phyloP scores from a whole-genome alignment of 2,113 vertebrate genomes.

The Larimichthys polyactis region DNA sequence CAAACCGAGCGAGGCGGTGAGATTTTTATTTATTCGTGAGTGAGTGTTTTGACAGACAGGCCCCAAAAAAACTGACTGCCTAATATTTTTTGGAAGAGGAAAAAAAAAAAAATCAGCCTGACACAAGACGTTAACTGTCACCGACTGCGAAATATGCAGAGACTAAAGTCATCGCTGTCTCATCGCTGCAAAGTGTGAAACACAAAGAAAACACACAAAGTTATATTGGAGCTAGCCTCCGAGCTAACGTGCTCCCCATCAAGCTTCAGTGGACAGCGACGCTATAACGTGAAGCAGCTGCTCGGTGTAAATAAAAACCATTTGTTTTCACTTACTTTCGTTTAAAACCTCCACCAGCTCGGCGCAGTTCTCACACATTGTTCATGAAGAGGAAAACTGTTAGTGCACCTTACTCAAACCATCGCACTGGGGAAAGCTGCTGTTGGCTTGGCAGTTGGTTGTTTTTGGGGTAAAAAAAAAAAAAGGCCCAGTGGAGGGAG shows the following conservation, averaged over 20 bases:
- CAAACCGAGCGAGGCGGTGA: accelerated
- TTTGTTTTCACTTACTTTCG: slow-evolving; percentile 92
- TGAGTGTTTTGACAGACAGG: slow-evolving; percentile 70
- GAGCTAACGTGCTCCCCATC: slow-evolving; percentile 47
- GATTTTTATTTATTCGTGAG: background rate
- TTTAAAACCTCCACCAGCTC: slow-evolving; percentile 99
- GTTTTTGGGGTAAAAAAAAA: slow-evolving; percentile 70
- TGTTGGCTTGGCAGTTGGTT: slow-evolving; percentile 79
- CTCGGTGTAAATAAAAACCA: slow-evolving; percentile 6
- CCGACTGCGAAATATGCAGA: background rate
- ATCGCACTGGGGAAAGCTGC: slow-evolving; percentile 85
- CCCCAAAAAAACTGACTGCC: slow-evolving; percentile 44
- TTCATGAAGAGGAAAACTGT: slow-evolving; percentile 86
- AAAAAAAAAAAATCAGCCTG: background rate
- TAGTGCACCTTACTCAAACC: slow-evolving; percentile 85
- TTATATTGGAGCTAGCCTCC: slow-evolving; percentile 57
- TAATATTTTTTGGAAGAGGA: slow-evolving; percentile 10
- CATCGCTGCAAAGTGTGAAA: background rate
- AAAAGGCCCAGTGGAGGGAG: slow-evolving; percentile 73
- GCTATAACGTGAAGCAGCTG: slow-evolving; percentile 56
- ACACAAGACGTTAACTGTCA: slow-evolving; percentile 10
- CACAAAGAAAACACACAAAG: slow-evolving; percentile 39
- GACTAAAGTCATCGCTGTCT: no score
- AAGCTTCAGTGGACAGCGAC: slow-evolving; percentile 26
- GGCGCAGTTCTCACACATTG: slow-evolving; percentile 99